phyloP scores from a whole-genome alignment of 2,113 vertebrate genomes.

The Dascyllus trimaculatus region DNA sequence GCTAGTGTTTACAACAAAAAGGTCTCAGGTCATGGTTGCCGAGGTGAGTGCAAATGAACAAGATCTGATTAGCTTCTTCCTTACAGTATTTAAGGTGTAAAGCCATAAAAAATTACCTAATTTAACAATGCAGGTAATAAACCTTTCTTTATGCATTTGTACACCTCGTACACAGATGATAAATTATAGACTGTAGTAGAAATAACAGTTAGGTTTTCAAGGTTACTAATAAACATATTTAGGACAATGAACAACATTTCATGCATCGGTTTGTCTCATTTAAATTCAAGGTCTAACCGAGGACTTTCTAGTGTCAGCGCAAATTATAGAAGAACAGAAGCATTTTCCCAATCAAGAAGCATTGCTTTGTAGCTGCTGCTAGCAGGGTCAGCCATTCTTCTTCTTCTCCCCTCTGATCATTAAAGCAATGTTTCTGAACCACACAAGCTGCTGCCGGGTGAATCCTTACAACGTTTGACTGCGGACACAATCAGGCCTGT shows the following conservation, averaged over 20 bases:
- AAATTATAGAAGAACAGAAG: background rate
- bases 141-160: background rate
- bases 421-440: background rate
- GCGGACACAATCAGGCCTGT: background rate
- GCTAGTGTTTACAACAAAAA: no score
- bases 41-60: background rate
- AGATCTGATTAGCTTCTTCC: background rate
- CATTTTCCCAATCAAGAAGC: background rate
- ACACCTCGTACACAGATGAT: no score
- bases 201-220: background rate
- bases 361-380: background rate
- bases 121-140: constrained; percentile 4
- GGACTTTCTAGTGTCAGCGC: background rate
- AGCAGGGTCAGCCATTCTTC: background rate
- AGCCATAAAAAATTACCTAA: background rate
- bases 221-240: background rate
- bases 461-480: background rate
- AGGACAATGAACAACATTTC: background rate
- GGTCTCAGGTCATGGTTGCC: no score
- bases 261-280: background rate
- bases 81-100: background rate
- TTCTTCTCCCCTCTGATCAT: constrained; percentile 6
- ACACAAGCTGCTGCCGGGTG: background rate
- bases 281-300: background rate
- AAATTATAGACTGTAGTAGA: background rate